Conservation (phyloP, 1,140 invertebrate genomes). For the Drosophila seguyi region DNA sequence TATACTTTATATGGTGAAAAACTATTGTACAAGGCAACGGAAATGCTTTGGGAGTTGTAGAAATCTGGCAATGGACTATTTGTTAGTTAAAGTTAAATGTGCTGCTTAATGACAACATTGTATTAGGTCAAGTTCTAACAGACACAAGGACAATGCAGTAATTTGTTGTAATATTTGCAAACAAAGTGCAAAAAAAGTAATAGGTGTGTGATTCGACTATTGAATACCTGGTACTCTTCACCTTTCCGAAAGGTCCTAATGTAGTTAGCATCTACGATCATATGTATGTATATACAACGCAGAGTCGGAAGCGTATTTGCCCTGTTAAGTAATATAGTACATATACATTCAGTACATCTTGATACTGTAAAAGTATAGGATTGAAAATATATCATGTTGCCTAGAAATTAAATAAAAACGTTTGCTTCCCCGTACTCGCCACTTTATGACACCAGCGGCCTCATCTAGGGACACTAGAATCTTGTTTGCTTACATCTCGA, state of each 20-base stretch:
- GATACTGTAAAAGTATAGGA: background rate
- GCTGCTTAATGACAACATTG: background rate
- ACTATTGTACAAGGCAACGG: too few relatives aligned
- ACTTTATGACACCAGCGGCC: conserved; percentile 6
- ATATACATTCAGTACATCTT: too few relatives aligned
- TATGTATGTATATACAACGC: background rate
- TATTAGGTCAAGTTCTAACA: background rate
- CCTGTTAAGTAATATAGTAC: background rate
- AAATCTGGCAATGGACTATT: background rate
- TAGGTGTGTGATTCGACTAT: background rate
- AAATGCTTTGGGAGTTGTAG: background rate
- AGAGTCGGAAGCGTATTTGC: background rate
- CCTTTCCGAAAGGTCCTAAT: background rate
- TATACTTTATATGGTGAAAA: too few relatives aligned
- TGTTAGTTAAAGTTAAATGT: background rate
- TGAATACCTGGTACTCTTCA: background rate
- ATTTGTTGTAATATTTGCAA: conserved; percentile 1
- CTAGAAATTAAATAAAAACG: conserved; percentile 7
- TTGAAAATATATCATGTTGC: background rate
- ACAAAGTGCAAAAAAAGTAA: background rate
- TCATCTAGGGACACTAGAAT: conserved; percentile 22
- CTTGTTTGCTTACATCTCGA: conserved; percentile 62
- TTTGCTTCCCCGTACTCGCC: conserved; percentile 26
- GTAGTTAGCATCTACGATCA: background rate
- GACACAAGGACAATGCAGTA: background rate